These are phyloP conservation scores for Rhinogobio ventralis DNA, from an alignment of 2,797 vertebrate species.

Conservation along the genomic window DNA sequence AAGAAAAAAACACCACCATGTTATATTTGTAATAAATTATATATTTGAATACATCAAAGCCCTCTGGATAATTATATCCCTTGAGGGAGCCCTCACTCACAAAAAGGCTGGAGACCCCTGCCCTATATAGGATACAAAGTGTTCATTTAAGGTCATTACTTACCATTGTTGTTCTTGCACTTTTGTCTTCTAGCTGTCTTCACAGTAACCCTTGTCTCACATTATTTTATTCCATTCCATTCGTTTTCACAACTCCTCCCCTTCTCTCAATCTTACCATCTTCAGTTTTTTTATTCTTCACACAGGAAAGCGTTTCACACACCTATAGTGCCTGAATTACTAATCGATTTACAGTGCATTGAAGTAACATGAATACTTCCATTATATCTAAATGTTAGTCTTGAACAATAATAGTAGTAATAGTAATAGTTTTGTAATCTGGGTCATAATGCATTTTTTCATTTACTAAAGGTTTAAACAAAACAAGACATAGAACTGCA, in stretches of 20 bases:
- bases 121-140: neutral
- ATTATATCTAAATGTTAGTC: neutral
- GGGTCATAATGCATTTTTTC: no score
- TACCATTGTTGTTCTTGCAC: neutral
- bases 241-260: neutral
- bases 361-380: neutral
- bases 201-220: neutral
- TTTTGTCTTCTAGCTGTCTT: neutral
- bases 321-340: neutral
- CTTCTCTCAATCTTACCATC: neutral
- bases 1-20: no score
- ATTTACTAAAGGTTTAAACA: no score
- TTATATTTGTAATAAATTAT: no score
- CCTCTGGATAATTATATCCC: no score
- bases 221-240: neutral
- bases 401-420: neutral
- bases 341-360: neutral
- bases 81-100: no score
- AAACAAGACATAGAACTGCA: no score
- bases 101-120: no score
- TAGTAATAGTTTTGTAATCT: no score
- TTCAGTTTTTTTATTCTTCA: neutral
- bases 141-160: neutral
- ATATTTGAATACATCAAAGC: no score
- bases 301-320: neutral